Base-by-base conservation (phyloP, 2,113 vertebrate genomes). In the Phodopus roborovskii region DNA sequence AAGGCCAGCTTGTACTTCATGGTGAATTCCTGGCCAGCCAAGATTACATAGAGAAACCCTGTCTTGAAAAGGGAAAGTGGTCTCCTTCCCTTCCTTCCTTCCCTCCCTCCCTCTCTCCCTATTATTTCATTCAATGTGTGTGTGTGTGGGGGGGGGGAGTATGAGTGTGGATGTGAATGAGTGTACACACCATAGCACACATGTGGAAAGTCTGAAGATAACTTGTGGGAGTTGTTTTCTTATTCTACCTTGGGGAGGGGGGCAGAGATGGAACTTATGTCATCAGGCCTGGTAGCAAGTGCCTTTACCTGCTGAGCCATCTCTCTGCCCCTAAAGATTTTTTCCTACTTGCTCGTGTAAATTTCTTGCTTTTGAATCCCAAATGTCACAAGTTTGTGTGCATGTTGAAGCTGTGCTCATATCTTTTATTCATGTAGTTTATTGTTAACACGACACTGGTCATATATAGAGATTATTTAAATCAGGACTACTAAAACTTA, bases 401-500 rank as follows among this genome's bases (percentile, higher is more conserved):
- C 53, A 8, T 50, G 58, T 88, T 94, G 56, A 62, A 70, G 74
- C 53, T 71, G 42, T 78, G n/a, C 3, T 26, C 26, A 30, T 58
- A 77, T 53, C 15, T 95, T 50, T 85, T 91, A 68, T 81, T 90
- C 9, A 26, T 36, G 0, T 71, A 60, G 58, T 56, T 71, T 90
- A 3, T 1, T 16, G 1, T 68, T 77, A 60, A 90, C 73, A 79
- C 0, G 42, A 50, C 16, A 62, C 50, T 26, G 56, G 70, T 6
- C 24, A 53, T 58, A 19, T 3, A 87, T 19, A 50, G 68, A 36
- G 8, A 74, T 19, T 28, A 22, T 66, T 86, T 33, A 33, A 58
- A 87, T 33, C 1, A 71, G 74, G 53, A 15, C 17, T 58, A 82
- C 86, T 95, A 77, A 84, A 90, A 94, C 66, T 94, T 74, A 95